A percentile compares a stretch with the other conserved stretches of the same genome.
These are phyloP conservation scores for Achatina immaculata DNA, from an alignment of 1,140 invertebrate species.

Conservation along the genomic window DNA sequence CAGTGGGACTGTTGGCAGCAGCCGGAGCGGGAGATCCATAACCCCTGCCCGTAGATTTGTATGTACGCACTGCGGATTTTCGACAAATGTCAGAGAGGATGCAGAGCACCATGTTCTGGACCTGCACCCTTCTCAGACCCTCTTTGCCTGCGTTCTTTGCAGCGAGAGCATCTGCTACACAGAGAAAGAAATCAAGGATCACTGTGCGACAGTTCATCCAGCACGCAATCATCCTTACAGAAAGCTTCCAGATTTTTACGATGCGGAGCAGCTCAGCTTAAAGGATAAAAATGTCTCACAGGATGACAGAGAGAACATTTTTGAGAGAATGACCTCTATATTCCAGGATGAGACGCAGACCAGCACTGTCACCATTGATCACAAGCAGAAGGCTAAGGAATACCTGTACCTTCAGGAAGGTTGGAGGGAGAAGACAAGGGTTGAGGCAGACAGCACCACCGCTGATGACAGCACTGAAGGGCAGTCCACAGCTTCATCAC, in stretches of 20 bases:
- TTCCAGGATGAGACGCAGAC: constrained; percentile 39
- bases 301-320: constrained; percentile 53
- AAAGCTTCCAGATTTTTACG: constrained; percentile 56
- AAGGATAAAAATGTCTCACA: neutral
- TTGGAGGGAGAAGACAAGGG: constrained; percentile 48
- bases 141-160: constrained; percentile 59
- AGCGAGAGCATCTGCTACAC: constrained; percentile 50
- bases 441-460: constrained; percentile 58
- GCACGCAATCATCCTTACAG: constrained; percentile 53
- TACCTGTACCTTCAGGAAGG: constrained; percentile 46
- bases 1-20: constrained; percentile 26
- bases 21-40: neutral
- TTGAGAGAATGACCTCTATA: constrained; percentile 51
- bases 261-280: constrained; percentile 44
- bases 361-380: constrained; percentile 25
- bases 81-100: constrained; percentile 50
- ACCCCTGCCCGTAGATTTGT: constrained; percentile 43
- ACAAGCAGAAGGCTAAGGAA: constrained; percentile 41
- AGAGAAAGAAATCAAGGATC: constrained; percentile 51
- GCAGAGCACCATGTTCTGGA: constrained; percentile 50
- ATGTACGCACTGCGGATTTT: constrained; percentile 57
- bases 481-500: neutral
- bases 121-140: constrained; percentile 48
- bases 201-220: constrained; percentile 57
- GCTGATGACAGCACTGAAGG: constrained; percentile 32